Percentiles rank a stretch among this genome's conserved stretches.
Evolutionary conservation across 2,113 vertebrate species (phyloP).

Genomic region (Pagrus major): DNA sequence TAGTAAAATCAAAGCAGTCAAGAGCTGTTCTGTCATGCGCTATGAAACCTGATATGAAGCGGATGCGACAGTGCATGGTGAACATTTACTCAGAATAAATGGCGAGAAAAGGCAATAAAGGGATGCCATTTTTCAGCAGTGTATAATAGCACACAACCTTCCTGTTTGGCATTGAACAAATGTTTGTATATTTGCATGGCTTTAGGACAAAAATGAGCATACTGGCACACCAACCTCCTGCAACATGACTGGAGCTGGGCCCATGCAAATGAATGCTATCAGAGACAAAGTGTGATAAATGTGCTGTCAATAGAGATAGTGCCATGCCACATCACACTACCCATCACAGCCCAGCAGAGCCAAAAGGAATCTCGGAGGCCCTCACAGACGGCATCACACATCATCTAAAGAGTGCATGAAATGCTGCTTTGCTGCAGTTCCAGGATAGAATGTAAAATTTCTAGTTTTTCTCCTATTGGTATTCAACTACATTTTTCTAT

Average conservation of each 20-base stretch:
- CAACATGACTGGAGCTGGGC: conserved; percentile 62
- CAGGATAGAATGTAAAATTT: conserved; percentile 34
- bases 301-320: conserved; percentile 75
- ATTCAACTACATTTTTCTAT: background rate
- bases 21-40: conserved; percentile 26
- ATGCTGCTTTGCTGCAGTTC: conserved; percentile 30
- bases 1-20: conserved; percentile 11
- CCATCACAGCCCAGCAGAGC: conserved; percentile 51
- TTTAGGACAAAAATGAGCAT: conserved; percentile 65
- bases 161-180: conserved; percentile 49
- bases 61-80: conserved; percentile 26
- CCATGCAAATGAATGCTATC: conserved; percentile 75
- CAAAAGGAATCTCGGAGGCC: conserved; percentile 51
- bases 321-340: conserved; percentile 60
- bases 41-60: conserved; percentile 29
- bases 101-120: conserved; percentile 22
- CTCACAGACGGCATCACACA: conserved; percentile 46
- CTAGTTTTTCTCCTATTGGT: background rate
- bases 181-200: conserved; percentile 52
- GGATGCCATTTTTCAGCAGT: conserved; percentile 7
- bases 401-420: conserved; percentile 38
- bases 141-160: conserved; percentile 19
- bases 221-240: conserved; percentile 63
- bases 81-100: conserved; percentile 50
- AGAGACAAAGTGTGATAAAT: conserved; percentile 80